Percentiles rank a stretch among this genome's conserved stretches.
phyloP scores from a whole-genome alignment of 1,140 invertebrate genomes.

The Carcinoscorpius rotundicauda region DNA sequence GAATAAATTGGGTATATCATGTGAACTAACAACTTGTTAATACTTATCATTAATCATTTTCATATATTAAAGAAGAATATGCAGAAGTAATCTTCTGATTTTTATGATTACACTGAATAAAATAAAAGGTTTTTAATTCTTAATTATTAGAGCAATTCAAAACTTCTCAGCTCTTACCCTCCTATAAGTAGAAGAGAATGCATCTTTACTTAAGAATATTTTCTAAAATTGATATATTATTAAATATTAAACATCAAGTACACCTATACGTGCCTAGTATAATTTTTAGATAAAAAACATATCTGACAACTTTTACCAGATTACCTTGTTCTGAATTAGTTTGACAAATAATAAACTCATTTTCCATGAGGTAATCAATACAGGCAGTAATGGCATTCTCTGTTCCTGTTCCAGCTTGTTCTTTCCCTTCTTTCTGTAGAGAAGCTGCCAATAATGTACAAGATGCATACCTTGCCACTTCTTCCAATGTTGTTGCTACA shows the following conservation, averaged over 20 bases:
- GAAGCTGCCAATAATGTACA: constrained; percentile 53
- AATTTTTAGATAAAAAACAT: neutral
- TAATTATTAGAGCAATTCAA: too few relatives aligned
- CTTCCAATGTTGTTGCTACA: constrained; percentile 52
- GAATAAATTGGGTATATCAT: too few relatives aligned
- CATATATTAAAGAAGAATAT: too few relatives aligned
- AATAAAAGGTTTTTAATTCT: too few relatives aligned
- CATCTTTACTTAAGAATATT: too few relatives aligned
- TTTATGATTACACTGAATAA: too few relatives aligned
- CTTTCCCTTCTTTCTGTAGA: constrained; percentile 2
- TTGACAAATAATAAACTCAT: constrained; percentile 24
- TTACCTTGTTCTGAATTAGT: constrained; percentile 10
- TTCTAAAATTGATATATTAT: too few relatives aligned
- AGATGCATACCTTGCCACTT: constrained; percentile 62
- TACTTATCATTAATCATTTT: too few relatives aligned
- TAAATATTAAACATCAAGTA: neutral
- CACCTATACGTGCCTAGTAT: neutral
- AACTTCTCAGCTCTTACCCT: too few relatives aligned
- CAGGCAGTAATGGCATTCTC: constrained; percentile 19
- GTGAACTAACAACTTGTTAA: too few relatives aligned
- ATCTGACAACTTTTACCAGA: neutral
- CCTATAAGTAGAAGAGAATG: too few relatives aligned
- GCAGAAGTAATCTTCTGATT: too few relatives aligned
- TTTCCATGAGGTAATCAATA: constrained; percentile 23
- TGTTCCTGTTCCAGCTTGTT: neutral